Evolutionary conservation across 2,797 vertebrate genomes (phyloP), one percentile per base, ranked within the genome.

Genomic region (Alauda arvensis): DNA sequence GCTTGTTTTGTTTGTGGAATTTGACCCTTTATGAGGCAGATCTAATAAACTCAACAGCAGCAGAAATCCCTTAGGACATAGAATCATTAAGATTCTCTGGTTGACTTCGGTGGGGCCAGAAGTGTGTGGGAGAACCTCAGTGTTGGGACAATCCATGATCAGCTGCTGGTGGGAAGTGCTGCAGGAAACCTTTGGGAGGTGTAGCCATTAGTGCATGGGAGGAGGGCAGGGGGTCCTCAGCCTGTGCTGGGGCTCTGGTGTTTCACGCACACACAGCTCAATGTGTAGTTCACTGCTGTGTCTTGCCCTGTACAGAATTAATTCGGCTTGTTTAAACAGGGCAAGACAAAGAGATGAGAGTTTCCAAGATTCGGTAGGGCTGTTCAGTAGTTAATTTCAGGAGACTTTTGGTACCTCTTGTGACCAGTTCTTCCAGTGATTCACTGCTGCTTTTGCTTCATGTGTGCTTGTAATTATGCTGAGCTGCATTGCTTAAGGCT

Each of bases 351-450:
- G 63, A 67, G 70, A 31, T 25, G 37, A 62, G 57, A 31, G 37
- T 76, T 84, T 79, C 16, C 57, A 62, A 92, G 92, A 46, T 43
- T 48, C 29, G 7, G 56, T 77, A 46, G 78, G 85, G 51, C 55
- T 68, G 42, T 80, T 80, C 34, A 29, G 66, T 42, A 40, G 59
- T 68, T 89, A 85, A 72, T 78, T 59, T 51, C 51, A 77, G 70
- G 84, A 85, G 75, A 33, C 14, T 62, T 31, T 70, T 33, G 34
- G 31, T 87, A 52, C 31, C 67, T 88, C 85, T 75, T 88, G 77
- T 81, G 67, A 74, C 43, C 48, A 23, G 1, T 76, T 88, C 66
- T 88, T 83, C 43, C 61, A 85, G 1, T 46, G 40, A 71, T 87
- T 77, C 25, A 49, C 59, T 87, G 52, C 40, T 66, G 63, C 48